These are phyloP conservation scores for Odontophorus gujanensis DNA, from an alignment of 2,113 vertebrate species.

Conservation along the genomic window DNA sequence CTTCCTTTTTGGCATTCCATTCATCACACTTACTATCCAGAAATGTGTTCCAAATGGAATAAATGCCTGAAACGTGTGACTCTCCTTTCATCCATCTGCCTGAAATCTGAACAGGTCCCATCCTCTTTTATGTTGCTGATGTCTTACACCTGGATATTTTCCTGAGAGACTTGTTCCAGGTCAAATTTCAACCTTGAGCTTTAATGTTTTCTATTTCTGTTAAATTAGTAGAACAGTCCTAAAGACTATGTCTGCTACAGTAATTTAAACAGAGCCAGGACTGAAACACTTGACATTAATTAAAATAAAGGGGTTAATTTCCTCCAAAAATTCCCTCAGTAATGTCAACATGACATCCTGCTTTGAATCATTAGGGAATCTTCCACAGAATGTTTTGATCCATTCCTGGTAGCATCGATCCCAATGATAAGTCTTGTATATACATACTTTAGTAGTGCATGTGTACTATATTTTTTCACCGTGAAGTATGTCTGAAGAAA, in stretches of 20 bases:
- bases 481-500: too few species aligned
- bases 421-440: not conserved
- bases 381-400: not conserved
- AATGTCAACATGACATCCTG: not conserved
- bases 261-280: not conserved
- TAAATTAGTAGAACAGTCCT: not conserved
- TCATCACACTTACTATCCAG: not conserved
- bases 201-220: not conserved
- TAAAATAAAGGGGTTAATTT: not conserved
- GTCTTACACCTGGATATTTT: not conserved
- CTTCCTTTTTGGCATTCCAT: not conserved
- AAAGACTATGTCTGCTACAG: not conserved
- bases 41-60: not conserved
- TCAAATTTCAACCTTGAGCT: accelerated
- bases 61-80: not conserved
- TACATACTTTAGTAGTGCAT: too few species aligned
- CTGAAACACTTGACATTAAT: not conserved
- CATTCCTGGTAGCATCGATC: not conserved
- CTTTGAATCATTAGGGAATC: not conserved
- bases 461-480: not conserved
- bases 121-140: not conserved
- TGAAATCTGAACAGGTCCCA: not conserved
- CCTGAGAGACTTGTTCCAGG: not conserved
- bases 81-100: not conserved
- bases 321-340: not conserved